A percentile compares a stretch with the other conserved stretches of the same genome.
These are phyloP conservation scores for Habrosyne pyritoides DNA, from an alignment of 2,888 invertebrate species.

Conservation along the genomic window DNA sequence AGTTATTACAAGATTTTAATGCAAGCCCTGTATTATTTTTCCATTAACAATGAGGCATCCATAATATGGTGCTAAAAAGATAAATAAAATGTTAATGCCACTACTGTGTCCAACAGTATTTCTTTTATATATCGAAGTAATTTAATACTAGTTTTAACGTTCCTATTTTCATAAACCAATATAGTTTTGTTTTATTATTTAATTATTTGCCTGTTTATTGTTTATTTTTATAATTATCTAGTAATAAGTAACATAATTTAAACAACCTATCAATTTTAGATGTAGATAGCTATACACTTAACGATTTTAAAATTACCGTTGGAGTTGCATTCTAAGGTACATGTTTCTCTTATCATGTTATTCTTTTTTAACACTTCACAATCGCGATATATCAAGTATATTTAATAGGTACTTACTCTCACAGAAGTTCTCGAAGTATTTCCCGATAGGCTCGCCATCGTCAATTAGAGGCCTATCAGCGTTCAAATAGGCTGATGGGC, in stretches of 20 bases:
- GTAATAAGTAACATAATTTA: too few species aligned
- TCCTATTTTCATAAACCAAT: background rate
- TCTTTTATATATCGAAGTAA: background rate
- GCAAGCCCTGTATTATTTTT: constrained; percentile 51
- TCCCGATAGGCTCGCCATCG: constrained; percentile 94
- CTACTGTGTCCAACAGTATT: constrained; percentile 17
- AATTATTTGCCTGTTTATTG: too few species aligned
- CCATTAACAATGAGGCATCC: constrained; percentile 39
- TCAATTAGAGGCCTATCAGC: constrained; percentile 95
- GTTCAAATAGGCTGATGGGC: constrained; percentile 94
- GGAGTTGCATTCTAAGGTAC: too few species aligned
- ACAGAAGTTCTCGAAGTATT: constrained; percentile 95
- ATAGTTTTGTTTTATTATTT: too few species aligned
- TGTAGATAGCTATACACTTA: too few species aligned
- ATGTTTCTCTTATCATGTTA: too few species aligned
- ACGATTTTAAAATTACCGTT: too few species aligned
- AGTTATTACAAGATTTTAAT: constrained; percentile 52
- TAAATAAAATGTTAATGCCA: constrained; percentile 37
- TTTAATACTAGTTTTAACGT: background rate
- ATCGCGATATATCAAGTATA: background rate
- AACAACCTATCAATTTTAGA: too few species aligned
- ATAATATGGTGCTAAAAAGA: constrained; percentile 37
- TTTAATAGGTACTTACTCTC: constrained; percentile 87
- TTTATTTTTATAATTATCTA: too few species aligned
- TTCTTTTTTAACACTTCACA: too few species aligned